Base-by-base conservation (phyloP, 1,140 invertebrate genomes). In the Drosophila trapezifrons region DNA sequence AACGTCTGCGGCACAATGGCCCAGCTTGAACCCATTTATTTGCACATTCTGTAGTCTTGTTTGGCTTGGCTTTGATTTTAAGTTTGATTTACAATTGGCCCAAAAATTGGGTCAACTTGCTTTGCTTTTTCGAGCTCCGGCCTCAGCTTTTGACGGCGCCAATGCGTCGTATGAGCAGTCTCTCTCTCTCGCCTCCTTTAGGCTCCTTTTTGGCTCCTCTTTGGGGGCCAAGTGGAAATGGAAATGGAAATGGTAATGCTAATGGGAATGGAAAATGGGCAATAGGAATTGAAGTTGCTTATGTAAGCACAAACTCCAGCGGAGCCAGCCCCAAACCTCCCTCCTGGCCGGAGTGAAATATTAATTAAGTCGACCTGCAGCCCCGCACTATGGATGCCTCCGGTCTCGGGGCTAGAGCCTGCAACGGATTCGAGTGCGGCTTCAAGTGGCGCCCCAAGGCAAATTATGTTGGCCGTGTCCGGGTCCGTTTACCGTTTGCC, bases 141-240 rank as follows among this genome's bases (percentile, higher is more conserved):
- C 45, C 66, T 38, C 20, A 43, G 51, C 56, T 63, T 76, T 65
- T 72, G 67, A 66, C 37, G 77, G 71, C 77, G 78, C 59, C 70
- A 76, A 80, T 79, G 63, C 63, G 80, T 70, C 76, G 80, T 83
- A 84, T 84, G 80, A 73, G 80, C 70, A 82, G 83, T 38, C 46
- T 43, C 38, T 43, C 52, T 52, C 38, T n/a, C 12, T 35, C 10
- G 9, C 32, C 12, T 32, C 32, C 8, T 55, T 76, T 47, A 49
- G 62, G 52, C 72, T 66, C 52, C 17, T 56, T 64, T 42, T 64
- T 56, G 42, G 25, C 49, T 54, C 49, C 35, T 25, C 32, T 37
- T 59, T 43, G 56, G 56, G 70, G 32, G 29, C 45, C 25, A 51
- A 52, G 51, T 49, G 58, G 35, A 32, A 63, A 52, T 43, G 47